Base-by-base conservation (phyloP, 2,888 invertebrate genomes). In the Blera fallax region DNA sequence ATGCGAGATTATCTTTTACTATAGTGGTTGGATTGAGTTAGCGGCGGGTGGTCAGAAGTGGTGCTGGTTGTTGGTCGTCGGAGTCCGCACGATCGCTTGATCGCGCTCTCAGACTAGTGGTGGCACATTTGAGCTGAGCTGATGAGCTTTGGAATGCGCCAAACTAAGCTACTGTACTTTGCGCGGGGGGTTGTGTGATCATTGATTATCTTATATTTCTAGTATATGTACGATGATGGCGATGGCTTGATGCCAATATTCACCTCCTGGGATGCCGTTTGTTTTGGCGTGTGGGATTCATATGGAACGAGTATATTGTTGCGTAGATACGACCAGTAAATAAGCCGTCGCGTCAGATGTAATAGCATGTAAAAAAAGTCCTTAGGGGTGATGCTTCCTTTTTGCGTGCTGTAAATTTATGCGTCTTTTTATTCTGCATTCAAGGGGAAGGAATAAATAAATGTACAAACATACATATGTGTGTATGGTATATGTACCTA, bases 141-240 rank as follows among this genome's bases (percentile, higher is more conserved):
- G 78, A 84, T 84, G 84, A 79, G 79, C 64, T 84, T 69, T 69
- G 84, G 84, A 84, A 84, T 84, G 79, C 60, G 69, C 79, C 79
- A 84, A 79, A 69, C 67, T 40, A 67, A 78, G 67, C 83, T 83
- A 78, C 83, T 83, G 83, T 72, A 60, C 72, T 73, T 65, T 10
- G 21, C 43, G n/a, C 27, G 24, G 50, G 50, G 64, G 65, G 58
- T 65, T 21, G 56, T 45, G 8, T 32, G 5, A 16, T 52, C 14
- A 40, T 58, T 50, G 50, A 58, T 77, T 76, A 70, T 65, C 21
- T 48, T 48, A 54, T 50, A n/a, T 8, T 11, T 45, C 11, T 45
- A 18, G 10, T 27, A 27, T 60, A 27, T 67, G 16, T 29, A 37
- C 2, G 11, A 2, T 29, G 34, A 58, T 58, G 34, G 21, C 18